phyloP scores from a whole-genome alignment of 1,140 invertebrate species.

The Pseudobourletiella spinata region DNA sequence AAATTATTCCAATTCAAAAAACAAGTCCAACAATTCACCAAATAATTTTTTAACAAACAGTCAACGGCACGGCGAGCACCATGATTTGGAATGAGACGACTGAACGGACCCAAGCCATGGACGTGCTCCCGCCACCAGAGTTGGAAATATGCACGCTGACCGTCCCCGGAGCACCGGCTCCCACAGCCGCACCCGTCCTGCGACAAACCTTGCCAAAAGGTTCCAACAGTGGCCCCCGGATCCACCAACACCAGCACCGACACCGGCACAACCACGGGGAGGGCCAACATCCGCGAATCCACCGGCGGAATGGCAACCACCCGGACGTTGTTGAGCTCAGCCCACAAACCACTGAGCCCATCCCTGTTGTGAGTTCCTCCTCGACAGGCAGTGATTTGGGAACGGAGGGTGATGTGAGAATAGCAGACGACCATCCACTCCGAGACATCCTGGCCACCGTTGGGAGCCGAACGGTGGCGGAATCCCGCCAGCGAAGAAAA shows the following conservation, averaged over 20 bases:
- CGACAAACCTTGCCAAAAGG: not conserved
- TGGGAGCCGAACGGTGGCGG: not conserved
- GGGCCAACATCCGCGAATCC: conserved; percentile 30
- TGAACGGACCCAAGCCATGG: not conserved
- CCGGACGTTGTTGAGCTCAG: too few relatives aligned
- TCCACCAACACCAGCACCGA: conserved; percentile 1
- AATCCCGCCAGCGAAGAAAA: too few relatives aligned
- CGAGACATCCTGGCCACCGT: conserved; percentile 30
- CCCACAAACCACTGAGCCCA: too few relatives aligned
- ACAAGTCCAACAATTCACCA: too few relatives aligned
- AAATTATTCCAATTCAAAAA: too few relatives aligned
- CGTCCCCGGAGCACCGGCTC: not conserved
- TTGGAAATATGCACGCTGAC: conserved; percentile 27
- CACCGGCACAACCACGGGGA: conserved; percentile 24
- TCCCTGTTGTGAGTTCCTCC: too few relatives aligned
- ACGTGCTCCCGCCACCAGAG: conserved; percentile 19
- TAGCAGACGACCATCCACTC: conserved; percentile 32
- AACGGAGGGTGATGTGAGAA: too few relatives aligned
- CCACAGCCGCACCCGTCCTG: not conserved
- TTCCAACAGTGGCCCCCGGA: not conserved
- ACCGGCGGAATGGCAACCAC: too few relatives aligned
- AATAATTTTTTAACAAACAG: not conserved
- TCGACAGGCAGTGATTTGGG: too few relatives aligned
- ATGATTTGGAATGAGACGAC: not conserved
- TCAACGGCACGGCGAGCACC: not conserved